Evolutionary conservation across 2,797 vertebrate genomes (phyloP), one percentile per base, ranked within the genome.

Genomic region (Manis crassicaudata): DNA sequence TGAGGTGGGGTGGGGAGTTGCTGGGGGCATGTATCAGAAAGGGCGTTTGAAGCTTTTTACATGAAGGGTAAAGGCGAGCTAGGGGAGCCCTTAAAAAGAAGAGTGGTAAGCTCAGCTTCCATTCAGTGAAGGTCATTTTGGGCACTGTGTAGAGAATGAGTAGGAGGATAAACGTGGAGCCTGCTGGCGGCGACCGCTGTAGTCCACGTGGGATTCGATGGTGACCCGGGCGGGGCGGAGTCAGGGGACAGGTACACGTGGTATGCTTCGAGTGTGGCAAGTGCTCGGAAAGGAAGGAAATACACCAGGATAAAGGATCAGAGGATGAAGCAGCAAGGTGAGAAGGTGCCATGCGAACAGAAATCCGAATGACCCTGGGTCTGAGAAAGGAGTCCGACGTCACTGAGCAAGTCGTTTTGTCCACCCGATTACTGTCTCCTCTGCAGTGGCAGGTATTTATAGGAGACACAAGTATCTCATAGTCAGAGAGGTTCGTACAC

Each of bases 301-400:
- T 21, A 25, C 35, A 14, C 35, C 32, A 29, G 70, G 16, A 27
- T 10, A 37, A 63, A 46, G 58, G n/a, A 8, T 46, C 70, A 63
- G 56, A 87, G 54, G 40, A 60, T 0, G 3, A 73, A 43, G 29
- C 8, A 20, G 27, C 35, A 8, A 40, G 21, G 8, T 35, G 67
- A 60, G 54, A 73, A n/a, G 67, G 29, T 46, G 37, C 73, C 16
- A 4, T 14, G 6, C 27, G 54, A n/a, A 40, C 7, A 58, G 73
- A 52, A 25, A 20, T 6, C 25, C 14, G 8, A 67, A 67, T 60
- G 50, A 18, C 6, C 13, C 0, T 35, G 87, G 0, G 0, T 37
- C 77, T 4, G 3, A 94, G 85, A 43, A 76, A 52, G 54, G 35
- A 2, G 29, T 4, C 76, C 56, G 76, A 32, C 12, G 3, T 37